phyloP scores from a whole-genome alignment of 2,113 vertebrate genomes.

The Callipepla californica region DNA sequence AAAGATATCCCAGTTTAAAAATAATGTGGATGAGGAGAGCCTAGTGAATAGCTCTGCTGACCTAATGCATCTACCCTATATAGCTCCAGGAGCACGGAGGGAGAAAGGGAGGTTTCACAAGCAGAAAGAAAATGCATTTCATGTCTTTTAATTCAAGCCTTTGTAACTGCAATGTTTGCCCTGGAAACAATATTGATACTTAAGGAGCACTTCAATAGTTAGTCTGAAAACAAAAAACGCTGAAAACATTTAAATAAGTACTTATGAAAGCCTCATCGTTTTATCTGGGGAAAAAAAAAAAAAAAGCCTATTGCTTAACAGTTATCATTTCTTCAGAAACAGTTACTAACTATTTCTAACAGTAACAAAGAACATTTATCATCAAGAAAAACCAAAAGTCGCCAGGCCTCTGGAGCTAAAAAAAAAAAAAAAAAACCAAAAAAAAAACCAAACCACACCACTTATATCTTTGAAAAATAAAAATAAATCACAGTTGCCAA shows the following conservation, averaged over 20 bases:
- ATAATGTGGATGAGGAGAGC: background rate
- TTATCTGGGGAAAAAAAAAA: background rate
- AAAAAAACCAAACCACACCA: too few species aligned
- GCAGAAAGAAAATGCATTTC: background rate
- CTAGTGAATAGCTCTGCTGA: background rate
- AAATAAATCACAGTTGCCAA: too few species aligned
- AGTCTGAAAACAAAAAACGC: background rate
- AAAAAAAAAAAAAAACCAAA: background rate
- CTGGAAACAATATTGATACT: background rate
- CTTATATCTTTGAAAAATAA: too few species aligned
- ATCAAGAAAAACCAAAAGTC: background rate
- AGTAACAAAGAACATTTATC: background rate
- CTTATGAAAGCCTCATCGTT: background rate
- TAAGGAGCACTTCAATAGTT: background rate
- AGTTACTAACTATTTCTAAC: background rate
- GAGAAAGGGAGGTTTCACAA: background rate
- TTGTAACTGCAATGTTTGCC: background rate
- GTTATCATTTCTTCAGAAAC: background rate
- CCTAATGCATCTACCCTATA: rapidly evolving
- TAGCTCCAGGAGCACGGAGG: background rate
- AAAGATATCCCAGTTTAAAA: background rate
- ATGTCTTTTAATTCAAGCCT: background rate
- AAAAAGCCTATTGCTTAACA: background rate
- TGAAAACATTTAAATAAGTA: background rate
- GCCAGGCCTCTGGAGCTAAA: constrained; percentile 10